Percentiles rank a stretch among this genome's conserved stretches.
These are phyloP conservation scores for Papilio dardanus DNA, from an alignment of 1,140 invertebrate species.

Conservation along the genomic window DNA sequence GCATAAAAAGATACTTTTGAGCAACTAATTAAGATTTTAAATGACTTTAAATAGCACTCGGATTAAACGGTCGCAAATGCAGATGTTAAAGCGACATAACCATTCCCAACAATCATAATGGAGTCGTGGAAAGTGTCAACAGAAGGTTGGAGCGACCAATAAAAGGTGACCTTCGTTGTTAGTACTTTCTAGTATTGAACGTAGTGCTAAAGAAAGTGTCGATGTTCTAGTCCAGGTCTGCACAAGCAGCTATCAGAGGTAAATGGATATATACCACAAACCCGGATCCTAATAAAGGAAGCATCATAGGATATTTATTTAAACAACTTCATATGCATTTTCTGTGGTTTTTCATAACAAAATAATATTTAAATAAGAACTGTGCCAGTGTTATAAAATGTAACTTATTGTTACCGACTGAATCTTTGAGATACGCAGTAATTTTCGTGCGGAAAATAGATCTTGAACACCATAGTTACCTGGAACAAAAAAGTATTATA, in stretches of 20 bases:
- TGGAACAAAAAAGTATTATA: background rate
- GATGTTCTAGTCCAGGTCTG: conserved; percentile 32
- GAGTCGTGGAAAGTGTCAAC: conserved; percentile 52
- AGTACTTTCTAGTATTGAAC: background rate
- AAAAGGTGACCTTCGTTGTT: conserved; percentile 27
- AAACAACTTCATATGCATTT: background rate
- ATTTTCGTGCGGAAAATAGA: too few relatives aligned
- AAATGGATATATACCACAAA: conserved; percentile 50
- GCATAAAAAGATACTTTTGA: background rate
- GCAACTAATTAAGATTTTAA: conserved; percentile 26
- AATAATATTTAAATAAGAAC: background rate
- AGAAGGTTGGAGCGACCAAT: conserved; percentile 41
- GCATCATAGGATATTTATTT: background rate
- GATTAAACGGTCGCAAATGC: conserved; percentile 33
- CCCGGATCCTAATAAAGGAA: conserved; percentile 22
- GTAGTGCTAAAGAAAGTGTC: conserved; percentile 21
- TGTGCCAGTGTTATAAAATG: too few relatives aligned
- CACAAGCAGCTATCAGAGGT: conserved; percentile 44
- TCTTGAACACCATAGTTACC: background rate
- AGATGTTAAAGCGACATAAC: conserved; percentile 42
- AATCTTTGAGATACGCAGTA: too few relatives aligned
- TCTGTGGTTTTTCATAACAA: background rate
- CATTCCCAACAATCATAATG: conserved; percentile 45
- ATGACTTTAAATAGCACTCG: conserved; percentile 3
- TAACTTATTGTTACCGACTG: too few relatives aligned